Evolutionary conservation across 2,888 invertebrate species (phyloP).

Genomic region (Uloborus plumipes): DNA sequence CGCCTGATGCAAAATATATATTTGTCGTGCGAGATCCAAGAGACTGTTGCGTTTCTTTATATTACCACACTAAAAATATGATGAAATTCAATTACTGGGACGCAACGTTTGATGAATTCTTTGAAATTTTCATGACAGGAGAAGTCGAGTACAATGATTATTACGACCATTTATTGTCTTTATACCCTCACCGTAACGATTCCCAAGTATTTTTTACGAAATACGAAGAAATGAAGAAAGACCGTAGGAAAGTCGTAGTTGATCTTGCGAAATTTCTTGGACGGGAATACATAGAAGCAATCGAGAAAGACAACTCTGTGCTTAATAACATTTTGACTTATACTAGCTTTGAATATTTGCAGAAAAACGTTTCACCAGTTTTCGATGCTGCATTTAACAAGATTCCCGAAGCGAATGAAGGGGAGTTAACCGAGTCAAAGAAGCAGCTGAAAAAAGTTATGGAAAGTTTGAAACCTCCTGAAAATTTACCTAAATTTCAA

Average conservation of each 20-base stretch:
- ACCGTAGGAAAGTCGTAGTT: slow-evolving; percentile 61
- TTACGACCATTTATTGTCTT: slow-evolving; percentile 63
- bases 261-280: slow-evolving; percentile 65
- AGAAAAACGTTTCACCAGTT: not conserved
- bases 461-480: slow-evolving; percentile 12
- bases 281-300: slow-evolving; percentile 7
- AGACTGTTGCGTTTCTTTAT: slow-evolving; percentile 72
- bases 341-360: slow-evolving; percentile 46
- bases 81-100: slow-evolving; percentile 21
- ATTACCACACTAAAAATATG: slow-evolving; percentile 67
- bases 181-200: slow-evolving; percentile 65
- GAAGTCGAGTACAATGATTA: slow-evolving; percentile 68
- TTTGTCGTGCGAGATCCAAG: slow-evolving; percentile 73
- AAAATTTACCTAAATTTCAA: not conserved
- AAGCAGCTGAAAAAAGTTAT: slow-evolving; percentile 1
- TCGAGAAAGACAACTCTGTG: slow-evolving; percentile 17
- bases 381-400: not conserved
- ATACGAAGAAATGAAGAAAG: slow-evolving; percentile 72
- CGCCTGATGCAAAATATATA: slow-evolving; percentile 67
- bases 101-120: slow-evolving; percentile 70
- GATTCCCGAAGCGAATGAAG: slow-evolving; percentile 67
- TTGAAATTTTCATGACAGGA: slow-evolving; percentile 70
- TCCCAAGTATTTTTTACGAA: slow-evolving; percentile 70
- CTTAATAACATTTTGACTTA: slow-evolving; percentile 22
- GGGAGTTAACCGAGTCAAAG: slow-evolving; percentile 68